Evolutionary conservation across 2,888 invertebrate genomes (phyloP).

Genomic region (Gibbula magus): DNA sequence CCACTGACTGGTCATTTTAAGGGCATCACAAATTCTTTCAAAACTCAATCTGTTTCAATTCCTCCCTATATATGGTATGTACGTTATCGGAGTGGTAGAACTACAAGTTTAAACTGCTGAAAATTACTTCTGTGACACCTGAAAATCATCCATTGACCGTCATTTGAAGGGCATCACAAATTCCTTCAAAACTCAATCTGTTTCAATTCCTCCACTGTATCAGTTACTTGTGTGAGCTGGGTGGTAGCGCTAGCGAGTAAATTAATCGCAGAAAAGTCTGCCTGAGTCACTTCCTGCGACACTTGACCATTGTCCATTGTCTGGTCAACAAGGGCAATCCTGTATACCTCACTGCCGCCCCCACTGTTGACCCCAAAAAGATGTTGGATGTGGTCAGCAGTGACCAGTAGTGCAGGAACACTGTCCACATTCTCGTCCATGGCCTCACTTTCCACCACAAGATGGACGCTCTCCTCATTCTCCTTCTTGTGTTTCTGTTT

Average conservation of each 20-base stretch:
- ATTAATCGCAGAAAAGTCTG: constrained; percentile 51
- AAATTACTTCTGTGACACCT: no score
- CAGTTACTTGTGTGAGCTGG: constrained; percentile 30
- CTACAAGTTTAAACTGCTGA: no score
- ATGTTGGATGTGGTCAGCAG: background rate
- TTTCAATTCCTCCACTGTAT: background rate
- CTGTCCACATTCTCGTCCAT: background rate
- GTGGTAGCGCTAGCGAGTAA: constrained; percentile 48
- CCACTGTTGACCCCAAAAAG: background rate
- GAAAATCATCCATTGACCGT: no score
- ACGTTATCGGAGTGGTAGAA: no score
- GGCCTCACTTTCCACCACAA: background rate
- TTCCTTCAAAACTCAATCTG: background rate
- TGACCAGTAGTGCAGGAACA: background rate
- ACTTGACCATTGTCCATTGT: background rate
- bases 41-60: no score
- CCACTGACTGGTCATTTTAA: no score
- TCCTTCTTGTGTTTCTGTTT: constrained; percentile 56
- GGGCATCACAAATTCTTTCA: no score
- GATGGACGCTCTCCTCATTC: background rate
- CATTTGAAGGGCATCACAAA: no score
- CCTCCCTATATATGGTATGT: no score
- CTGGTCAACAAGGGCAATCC: background rate
- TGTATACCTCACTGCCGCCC: background rate
- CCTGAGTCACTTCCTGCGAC: constrained; percentile 31